Evolutionary conservation across 2,113 vertebrate species (phyloP), one percentile per base, ranked within the genome.

Genomic region (Plestiodon gilberti): DNA sequence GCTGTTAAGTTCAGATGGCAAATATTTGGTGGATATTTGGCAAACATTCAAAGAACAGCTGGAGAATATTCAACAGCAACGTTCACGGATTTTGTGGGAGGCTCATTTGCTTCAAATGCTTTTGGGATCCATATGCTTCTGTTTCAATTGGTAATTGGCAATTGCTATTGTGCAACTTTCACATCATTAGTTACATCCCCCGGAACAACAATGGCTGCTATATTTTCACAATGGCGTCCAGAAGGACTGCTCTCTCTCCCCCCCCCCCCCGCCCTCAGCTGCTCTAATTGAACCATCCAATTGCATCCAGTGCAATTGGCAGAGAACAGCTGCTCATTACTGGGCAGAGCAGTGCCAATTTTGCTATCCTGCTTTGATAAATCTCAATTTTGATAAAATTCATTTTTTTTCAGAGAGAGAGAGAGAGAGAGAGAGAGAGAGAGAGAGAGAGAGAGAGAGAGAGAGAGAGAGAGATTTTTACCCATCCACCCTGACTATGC

Each of bases 321-420:
- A 89, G 57, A 91, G 40, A 85, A 30, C 62, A 82, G 87, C 69
- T 88, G 85, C 82, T 92, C 89, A 86, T 92, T 89, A 89, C 57
- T n/a, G 86, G 85, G 81, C 73, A 84, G 40, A 88, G 20, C n/a
- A 84, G 71, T 28, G 59, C 48, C 15, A 91, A 64, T 65, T 85
- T 65, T 85, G 35, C 15, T 88, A 86, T 87, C 0, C 22, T 91
- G 6, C 81, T 93, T 92, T 93, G 70, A 90, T 82, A 81, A 87
- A 89, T 86, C 85, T 64, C 78, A 48, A 33, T 74, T 88, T n/a
- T n/a, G n/a, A n/a, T n/a, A n/a, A n/a, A n/a, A n/a, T n/a, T 90
- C 61, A 23, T 65, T 69, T 69, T 88, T 90, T 61, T 48, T 5
- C 4, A 48, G 43, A 48, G 43, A 48, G 43, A 48, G 43, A 48